Evolutionary conservation across 1,140 invertebrate genomes (phyloP), one percentile per base, ranked within the genome.

Genomic region (Tetramorium simillimum): DNA sequence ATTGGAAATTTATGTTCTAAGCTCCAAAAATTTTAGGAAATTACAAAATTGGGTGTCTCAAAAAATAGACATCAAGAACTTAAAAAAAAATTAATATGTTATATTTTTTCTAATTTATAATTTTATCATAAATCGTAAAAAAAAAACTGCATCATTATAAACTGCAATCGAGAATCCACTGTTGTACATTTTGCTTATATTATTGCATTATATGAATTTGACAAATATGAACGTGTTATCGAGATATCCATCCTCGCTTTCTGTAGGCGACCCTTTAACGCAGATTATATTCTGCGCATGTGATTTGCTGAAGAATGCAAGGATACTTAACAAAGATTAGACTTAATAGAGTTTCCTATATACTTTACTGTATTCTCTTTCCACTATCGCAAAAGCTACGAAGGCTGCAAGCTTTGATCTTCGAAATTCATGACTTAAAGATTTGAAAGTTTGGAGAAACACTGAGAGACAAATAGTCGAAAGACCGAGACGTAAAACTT

Each of bases 291-390:
- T 37, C 5, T 40, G 63, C 12, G 21, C 21, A 46, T 14, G 40
- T 60, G n/a, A 73, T 75, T 60, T 84, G n/a, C 18, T 24, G 24
- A 62, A 16, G 21, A 75, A 60, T 33, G 24, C 40, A 84, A 62
- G 37, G 18, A 73, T 43, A 73, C 40, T 72, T 49, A 49, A 82
- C 51, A 60, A 24, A 82, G 24, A 73, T 75, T 73, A 84, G 69
- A 24, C 1, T n/a, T 82, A 60, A 82, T 73, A 82, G 9, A 63
- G 9, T 62, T 28, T 82, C n/a, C 5, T 9, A 14, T 60, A 46
- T 21, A 70, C 46, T 43, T 51, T 69, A 67, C 2, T 9, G 14
- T 67, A 67, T 58, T 58, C 43, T 58, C 43, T 24, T 46, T 33
- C 10, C 14, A 33, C 33, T 40, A 33, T 46, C n/a, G 14, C 7